A percentile compares a stretch with the other conserved stretches of the same genome.
These are phyloP conservation scores for Anabacerthia variegaticeps DNA, from an alignment of 2,797 vertebrate species.

Conservation along the genomic window DNA sequence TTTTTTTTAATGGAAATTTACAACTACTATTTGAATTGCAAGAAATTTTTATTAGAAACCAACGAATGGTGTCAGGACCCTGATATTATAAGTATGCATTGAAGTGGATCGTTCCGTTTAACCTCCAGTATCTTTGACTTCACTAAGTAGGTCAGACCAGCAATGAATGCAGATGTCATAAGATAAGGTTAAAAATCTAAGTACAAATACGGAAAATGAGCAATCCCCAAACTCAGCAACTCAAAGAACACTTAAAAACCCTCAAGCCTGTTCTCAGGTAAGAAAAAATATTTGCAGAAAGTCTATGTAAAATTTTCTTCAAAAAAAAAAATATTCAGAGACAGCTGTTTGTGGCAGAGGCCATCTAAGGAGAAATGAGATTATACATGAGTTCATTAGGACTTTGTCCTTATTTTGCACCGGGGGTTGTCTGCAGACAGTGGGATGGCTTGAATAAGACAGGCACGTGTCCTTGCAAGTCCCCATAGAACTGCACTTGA, in stretches of 20 bases:
- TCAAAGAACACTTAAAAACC: neutral
- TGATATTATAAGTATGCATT: neutral
- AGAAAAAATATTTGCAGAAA: neutral
- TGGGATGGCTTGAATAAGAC: neutral
- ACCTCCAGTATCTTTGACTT: neutral
- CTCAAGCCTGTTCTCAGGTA: neutral
- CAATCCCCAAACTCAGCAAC: neutral
- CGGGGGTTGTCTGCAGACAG: neutral
- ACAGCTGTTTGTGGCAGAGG: neutral
- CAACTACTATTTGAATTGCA: neutral
- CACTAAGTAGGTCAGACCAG: conserved; percentile 32
- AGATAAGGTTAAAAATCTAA: neutral
- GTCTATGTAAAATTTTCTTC: neutral
- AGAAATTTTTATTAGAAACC: neutral
- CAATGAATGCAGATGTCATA: neutral
- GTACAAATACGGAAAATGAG: neutral
- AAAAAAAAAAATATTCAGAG: neutral
- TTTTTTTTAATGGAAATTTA: neutral
- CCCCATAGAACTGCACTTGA: rapidly evolving
- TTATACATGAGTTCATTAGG: neutral
- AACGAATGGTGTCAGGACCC: neutral
- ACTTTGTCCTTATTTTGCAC: neutral
- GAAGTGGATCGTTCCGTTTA: neutral
- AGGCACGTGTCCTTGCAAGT: neutral
- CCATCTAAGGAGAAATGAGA: neutral